Evolutionary conservation across 2,113 vertebrate species (phyloP), one percentile per base, ranked within the genome.

Genomic region (Podarcis raffonei): DNA sequence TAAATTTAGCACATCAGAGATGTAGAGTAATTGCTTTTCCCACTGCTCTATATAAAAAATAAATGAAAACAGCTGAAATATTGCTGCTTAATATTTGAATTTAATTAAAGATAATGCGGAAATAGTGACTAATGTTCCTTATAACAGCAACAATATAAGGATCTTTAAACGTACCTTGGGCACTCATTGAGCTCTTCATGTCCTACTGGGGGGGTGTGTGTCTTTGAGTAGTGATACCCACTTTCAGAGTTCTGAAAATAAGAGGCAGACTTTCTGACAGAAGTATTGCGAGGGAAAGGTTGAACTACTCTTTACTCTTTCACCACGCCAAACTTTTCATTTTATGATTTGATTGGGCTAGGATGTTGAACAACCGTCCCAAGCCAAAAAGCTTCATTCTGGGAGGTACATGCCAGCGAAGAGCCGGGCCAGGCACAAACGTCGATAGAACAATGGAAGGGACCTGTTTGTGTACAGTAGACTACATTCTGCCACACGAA

Each of bases 61-160:
- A 22, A 74, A 94, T 92, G 91, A 93, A 92, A 94, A 91, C 5
- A 77, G 66, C 91, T 91, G 93, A 91, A 92, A 92, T 92, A 90
- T 87, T 9, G 85, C 18, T 89, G 86, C 0, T 4, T 93, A 89
- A 89, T 88, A 87, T 78, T 0, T 0, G 90, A 35, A 92, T 95
- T 95, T 94, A 95, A 94, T 95, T 95, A 95, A 93, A 94, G 90
- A 23, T 87, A 76, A 89, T 87, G 80, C 89, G 88, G 74, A 76
- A 32, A 87, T 5, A 35, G 87, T 65, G 92, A 90, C 57, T 94
- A 23, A 88, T 89, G 87, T 5, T 0, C 18, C 62, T 81, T 88
- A 81, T 88, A 83, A 83, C 65, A 68, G 74, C 82, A 0, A 1
- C 74, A 78, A 68, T 86, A 1, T 8, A 1, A 0, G 0, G 0